A percentile compares a stretch with the other conserved stretches of the same genome.
These are phyloP conservation scores for Numenius arquata DNA, from an alignment of 2,113 vertebrate species.

Conservation along the genomic window DNA sequence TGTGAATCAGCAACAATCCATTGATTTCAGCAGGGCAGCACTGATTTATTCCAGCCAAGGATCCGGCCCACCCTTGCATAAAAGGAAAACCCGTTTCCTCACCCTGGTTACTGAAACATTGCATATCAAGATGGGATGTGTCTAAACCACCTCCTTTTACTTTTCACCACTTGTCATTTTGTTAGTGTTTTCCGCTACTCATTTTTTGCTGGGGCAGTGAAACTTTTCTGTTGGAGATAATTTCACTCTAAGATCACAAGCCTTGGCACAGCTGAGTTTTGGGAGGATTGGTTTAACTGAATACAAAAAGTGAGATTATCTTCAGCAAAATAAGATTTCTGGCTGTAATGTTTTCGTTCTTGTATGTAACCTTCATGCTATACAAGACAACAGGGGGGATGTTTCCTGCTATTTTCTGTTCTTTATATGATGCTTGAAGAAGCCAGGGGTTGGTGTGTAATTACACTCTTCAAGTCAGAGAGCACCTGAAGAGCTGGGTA, in stretches of 20 bases:
- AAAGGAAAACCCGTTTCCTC: conserved; percentile 40
- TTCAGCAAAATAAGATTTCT: conserved; percentile 5
- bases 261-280: background rate
- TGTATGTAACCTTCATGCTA: background rate
- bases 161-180: conserved; percentile 21
- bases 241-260: background rate
- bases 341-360: background rate
- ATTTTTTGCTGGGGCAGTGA: background rate
- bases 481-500: background rate
- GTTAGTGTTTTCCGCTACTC: background rate
- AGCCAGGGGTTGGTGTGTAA: background rate
- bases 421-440: background rate
- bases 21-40: conserved; percentile 1
- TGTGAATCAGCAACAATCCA: background rate
- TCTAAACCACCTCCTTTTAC: conserved; percentile 27
- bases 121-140: background rate
- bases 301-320: background rate
- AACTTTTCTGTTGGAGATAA: background rate
- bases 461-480: background rate
- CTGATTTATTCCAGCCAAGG: background rate
- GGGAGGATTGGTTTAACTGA: background rate
- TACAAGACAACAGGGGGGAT: background rate
- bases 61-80: background rate
- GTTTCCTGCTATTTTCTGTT: background rate
- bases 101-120: background rate